Percentiles rank a stretch among this genome's conserved stretches.
phyloP scores from a whole-genome alignment of 64 coral and sea anemone genomes.

The Stichodactyla helianthus region DNA sequence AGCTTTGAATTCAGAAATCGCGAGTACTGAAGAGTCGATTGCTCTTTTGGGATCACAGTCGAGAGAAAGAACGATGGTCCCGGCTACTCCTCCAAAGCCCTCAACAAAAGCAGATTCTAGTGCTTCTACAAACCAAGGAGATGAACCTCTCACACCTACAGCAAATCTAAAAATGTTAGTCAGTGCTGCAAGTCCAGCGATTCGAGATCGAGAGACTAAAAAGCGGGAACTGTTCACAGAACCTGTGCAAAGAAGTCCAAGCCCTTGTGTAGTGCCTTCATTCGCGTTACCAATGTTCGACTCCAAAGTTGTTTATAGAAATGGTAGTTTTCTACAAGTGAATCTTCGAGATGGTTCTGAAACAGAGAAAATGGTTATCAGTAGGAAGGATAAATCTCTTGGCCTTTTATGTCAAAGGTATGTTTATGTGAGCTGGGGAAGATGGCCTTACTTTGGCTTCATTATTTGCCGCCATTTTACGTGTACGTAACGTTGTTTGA shows the following conservation, averaged over 20 bases:
- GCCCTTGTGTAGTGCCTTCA: background rate
- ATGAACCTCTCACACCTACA: constrained; percentile 88
- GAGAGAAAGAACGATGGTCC: background rate
- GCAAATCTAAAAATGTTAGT: constrained; percentile 97
- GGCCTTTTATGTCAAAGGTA: constrained; percentile 93
- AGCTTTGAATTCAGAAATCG: constrained; percentile 10
- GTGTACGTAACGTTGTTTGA: constrained; percentile 57
- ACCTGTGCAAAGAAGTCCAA: background rate
- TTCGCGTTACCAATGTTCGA: constrained; percentile 30
- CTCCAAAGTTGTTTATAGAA: constrained; percentile 22
- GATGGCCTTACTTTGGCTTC: background rate
- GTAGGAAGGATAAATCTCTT: constrained; percentile 91
- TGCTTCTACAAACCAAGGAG: constrained; percentile 45
- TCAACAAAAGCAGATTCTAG: background rate
- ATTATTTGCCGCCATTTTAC: constrained; percentile 64
- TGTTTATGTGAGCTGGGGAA: background rate
- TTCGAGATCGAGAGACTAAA: constrained; percentile 85
- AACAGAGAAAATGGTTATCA: constrained; percentile 69
- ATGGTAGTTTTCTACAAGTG: background rate
- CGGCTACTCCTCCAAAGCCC: constrained; percentile 78
- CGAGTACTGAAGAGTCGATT: background rate
- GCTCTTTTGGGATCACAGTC: background rate
- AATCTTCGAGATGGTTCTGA: constrained; percentile 5
- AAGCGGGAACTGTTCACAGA: constrained; percentile 87
- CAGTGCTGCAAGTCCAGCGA: constrained; percentile 89